Evolutionary conservation across 2,113 vertebrate species (phyloP).

Genomic region (Neotoma lepida): DNA sequence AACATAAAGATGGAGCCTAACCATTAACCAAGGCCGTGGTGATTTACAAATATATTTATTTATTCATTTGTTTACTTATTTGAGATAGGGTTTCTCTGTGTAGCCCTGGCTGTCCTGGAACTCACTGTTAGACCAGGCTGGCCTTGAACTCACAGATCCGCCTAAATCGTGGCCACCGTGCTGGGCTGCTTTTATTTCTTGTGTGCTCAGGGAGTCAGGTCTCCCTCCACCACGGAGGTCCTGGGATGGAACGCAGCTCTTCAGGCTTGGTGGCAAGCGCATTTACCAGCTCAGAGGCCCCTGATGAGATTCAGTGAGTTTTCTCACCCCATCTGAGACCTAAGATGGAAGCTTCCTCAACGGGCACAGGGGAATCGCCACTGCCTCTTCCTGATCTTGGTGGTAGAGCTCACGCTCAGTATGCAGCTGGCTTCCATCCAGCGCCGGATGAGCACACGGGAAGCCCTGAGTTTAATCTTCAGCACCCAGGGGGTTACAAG

Average conservation of each 20-base stretch:
- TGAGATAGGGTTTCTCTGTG: background rate
- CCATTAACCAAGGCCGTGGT: background rate
- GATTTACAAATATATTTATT: background rate
- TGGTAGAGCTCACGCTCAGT: background rate
- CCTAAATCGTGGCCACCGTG: background rate
- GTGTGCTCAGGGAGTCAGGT: background rate
- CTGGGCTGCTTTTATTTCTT: background rate
- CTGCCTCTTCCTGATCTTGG: background rate
- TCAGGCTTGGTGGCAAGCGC: background rate
- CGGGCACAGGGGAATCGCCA: no score
- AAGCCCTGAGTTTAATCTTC: background rate
- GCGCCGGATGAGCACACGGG: background rate
- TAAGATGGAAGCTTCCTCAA: no score
- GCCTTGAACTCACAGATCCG: background rate
- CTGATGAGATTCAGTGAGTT: background rate
- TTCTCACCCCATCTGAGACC: background rate
- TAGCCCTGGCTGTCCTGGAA: background rate
- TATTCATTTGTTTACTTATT: background rate
- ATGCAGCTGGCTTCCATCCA: background rate
- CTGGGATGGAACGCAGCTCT: background rate
- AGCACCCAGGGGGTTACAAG: background rate
- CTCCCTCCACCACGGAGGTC: background rate
- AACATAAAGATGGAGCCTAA: background rate
- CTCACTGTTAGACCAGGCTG: background rate
- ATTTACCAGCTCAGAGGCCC: background rate